Percentiles rank a stretch among this genome's conserved stretches.
These are phyloP conservation scores for Leptonema lineaticorne DNA, from an alignment of 1,140 invertebrate genomes.

Conservation along the genomic window DNA sequence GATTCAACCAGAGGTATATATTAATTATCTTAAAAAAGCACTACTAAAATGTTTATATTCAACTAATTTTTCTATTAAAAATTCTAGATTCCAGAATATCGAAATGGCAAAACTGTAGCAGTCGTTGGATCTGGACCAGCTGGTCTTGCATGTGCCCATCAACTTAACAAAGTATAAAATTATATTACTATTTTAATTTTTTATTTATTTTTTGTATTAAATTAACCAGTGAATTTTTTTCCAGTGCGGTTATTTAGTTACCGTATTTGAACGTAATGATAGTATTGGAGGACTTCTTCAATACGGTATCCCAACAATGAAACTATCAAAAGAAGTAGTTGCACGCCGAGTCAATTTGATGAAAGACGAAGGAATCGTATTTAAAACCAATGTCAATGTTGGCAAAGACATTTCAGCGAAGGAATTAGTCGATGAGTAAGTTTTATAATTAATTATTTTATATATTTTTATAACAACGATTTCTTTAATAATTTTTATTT, in stretches of 20 bases:
- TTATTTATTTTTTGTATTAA: not conserved
- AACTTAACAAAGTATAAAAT: conserved; percentile 84
- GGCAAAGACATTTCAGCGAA: conserved; percentile 87
- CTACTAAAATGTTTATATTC: not conserved
- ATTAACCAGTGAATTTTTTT: not conserved
- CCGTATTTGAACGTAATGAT: conserved; percentile 96
- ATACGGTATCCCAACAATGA: conserved; percentile 99
- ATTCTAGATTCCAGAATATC: conserved; percentile 47
- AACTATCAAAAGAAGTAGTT: conserved; percentile 90
- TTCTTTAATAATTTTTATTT: not conserved
- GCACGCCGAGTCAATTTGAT: conserved; percentile 86
- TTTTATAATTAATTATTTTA: conserved; percentile 5
- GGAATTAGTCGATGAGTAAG: conserved; percentile 60
- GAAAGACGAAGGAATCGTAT: conserved; percentile 86
- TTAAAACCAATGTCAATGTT: conserved; percentile 87
- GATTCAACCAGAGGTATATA: conserved; percentile 73
- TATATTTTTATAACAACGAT: not conserved
- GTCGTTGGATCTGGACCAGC: conserved; percentile 96
- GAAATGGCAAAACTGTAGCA: conserved; percentile 86
- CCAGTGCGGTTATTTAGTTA: conserved; percentile 83
- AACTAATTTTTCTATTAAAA: too few relatives aligned
- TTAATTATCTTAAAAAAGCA: too few relatives aligned
- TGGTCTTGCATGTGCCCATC: conserved; percentile 94
- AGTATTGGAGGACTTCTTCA: conserved; percentile 91
- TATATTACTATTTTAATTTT: not conserved